Evolutionary conservation across 2,888 invertebrate species (phyloP).

Genomic region (Brassicogethes aeneus): DNA sequence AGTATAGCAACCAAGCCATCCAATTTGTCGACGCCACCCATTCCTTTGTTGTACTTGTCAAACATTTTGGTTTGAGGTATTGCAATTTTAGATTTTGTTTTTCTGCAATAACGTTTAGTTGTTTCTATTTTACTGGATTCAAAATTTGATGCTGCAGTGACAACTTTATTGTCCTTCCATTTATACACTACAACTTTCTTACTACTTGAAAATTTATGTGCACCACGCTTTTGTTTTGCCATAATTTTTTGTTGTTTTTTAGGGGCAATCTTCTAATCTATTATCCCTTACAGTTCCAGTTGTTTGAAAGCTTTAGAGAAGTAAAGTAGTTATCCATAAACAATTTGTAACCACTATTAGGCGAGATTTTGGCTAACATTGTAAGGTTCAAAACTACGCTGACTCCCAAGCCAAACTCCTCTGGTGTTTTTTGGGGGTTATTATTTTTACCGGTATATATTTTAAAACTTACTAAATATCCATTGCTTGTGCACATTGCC

Average conservation of each 20-base stretch:
- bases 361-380: background rate
- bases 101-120: background rate
- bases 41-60: constrained; percentile 9
- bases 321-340: background rate
- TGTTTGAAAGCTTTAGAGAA: background rate
- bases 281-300: background rate
- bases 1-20: constrained; percentile 12
- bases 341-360: constrained; percentile 2
- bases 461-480: constrained; percentile 18
- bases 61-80: constrained; percentile 1
- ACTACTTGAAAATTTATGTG: background rate
- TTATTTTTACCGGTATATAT: constrained; percentile 19
- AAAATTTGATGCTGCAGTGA: background rate
- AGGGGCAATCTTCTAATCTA: background rate
- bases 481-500: constrained; percentile 16
- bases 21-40: constrained; percentile 15
- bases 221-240: background rate
- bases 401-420: constrained; percentile 6
- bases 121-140: background rate
- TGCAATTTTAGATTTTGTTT: no score
- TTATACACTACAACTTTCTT: background rate
- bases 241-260: background rate
- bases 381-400: constrained; percentile 3
- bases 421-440: background rate
- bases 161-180: background rate